phyloP scores from a whole-genome alignment of 2,113 vertebrate species.

The Pygoscelis antarcticus region DNA sequence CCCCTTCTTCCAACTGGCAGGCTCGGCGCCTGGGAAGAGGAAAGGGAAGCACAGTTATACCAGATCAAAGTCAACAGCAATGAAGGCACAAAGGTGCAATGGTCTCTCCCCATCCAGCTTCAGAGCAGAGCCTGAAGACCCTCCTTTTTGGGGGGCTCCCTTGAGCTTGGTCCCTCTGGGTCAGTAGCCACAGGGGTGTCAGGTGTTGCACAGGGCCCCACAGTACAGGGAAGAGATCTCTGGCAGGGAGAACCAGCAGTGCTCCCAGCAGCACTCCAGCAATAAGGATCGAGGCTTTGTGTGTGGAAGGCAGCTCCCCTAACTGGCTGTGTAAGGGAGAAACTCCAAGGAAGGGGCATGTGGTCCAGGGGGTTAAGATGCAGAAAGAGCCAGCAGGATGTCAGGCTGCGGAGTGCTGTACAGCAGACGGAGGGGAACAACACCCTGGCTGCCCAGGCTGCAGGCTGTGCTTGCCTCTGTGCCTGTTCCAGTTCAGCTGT shows the following conservation, averaged over 20 bases:
- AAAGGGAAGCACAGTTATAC: neutral
- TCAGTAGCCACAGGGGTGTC: neutral
- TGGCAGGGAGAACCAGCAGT: neutral
- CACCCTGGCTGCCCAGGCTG: neutral
- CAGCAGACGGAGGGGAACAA: neutral
- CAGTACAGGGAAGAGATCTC: neutral
- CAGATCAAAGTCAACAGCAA: neutral
- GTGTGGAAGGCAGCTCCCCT: neutral
- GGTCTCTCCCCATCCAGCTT: neutral
- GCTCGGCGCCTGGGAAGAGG: slow-evolving; percentile 79
- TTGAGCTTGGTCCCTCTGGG: neutral
- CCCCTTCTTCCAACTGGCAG: slow-evolving; percentile 90
- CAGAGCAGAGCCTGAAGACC: neutral
- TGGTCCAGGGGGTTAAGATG: neutral
- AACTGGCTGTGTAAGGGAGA: neutral
- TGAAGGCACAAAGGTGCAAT: neutral
- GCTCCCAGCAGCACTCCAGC: neutral
- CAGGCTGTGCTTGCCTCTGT: slow-evolving; percentile 78
- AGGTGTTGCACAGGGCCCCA: neutral
- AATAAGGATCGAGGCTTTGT: neutral
- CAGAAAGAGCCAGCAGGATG: neutral
- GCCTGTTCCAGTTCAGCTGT: slow-evolving; percentile 85
- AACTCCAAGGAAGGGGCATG: neutral
- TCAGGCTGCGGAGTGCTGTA: neutral
- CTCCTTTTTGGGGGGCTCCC: neutral